Evolutionary conservation across 2,888 invertebrate genomes (phyloP).

Genomic region (Saturnia japonica): DNA sequence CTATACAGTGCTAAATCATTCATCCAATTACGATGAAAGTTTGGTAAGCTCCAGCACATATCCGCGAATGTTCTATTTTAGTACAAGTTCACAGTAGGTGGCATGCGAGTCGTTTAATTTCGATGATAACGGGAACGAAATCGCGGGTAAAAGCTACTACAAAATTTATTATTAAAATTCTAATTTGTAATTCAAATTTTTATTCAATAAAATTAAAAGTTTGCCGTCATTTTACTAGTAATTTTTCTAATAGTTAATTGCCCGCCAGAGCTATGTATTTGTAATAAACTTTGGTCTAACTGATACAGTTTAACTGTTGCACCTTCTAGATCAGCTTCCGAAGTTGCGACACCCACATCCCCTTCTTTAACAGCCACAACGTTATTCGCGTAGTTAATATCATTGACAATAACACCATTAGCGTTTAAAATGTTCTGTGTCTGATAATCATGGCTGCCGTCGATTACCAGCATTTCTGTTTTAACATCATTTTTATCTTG

Average conservation of each 20-base stretch:
- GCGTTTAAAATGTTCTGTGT: conserved; percentile 38
- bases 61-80: no score
- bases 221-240: conserved; percentile 65
- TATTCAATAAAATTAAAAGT: conserved; percentile 44
- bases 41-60: no score
- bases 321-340: conserved; percentile 45
- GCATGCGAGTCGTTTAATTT: no score
- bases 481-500: conserved; percentile 52
- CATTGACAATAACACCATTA: conserved; percentile 40
- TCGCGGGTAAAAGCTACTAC: no score
- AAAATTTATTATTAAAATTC: no score
- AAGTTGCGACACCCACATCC: conserved; percentile 46
- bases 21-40: no score
- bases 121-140: no score
- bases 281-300: conserved; percentile 63
- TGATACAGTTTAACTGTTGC: conserved; percentile 57
- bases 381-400: conserved; percentile 40
- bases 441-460: conserved; percentile 40
- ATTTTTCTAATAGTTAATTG: conserved; percentile 66
- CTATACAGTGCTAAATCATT: no score
- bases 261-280: conserved; percentile 56
- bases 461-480: conserved; percentile 52
- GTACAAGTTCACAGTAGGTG: no score
- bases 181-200: neutral
- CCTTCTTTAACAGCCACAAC: conserved; percentile 58